These are phyloP conservation scores for Hylia prasina DNA, from an alignment of 2,113 vertebrate species.

Conservation along the genomic window DNA sequence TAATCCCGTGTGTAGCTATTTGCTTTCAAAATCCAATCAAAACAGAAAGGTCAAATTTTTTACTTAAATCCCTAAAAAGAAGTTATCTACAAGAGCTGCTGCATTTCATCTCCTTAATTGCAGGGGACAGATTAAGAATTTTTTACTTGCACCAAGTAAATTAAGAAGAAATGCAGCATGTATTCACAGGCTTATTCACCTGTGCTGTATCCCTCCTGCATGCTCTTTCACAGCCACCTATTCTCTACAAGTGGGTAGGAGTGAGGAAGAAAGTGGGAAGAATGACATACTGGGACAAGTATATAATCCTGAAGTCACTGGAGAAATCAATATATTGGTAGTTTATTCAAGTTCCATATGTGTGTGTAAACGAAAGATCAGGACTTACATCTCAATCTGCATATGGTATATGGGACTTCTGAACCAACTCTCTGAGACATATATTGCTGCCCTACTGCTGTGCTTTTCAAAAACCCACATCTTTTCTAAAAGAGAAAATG, in stretches of 20 bases:
- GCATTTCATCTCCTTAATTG: background rate
- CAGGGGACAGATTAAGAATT: background rate
- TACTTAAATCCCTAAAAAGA: background rate
- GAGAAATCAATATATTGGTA: background rate
- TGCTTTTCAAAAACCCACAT: slow-evolving; percentile 63
- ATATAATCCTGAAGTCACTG: background rate
- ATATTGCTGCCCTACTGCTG: slow-evolving; percentile 32
- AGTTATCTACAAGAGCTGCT: background rate
- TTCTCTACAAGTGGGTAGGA: background rate
- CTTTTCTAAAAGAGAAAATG: slow-evolving; percentile 64
- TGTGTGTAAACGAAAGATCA: slow-evolving; percentile 3
- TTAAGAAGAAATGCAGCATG: background rate
- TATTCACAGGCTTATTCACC: background rate
- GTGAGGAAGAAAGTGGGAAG: background rate
- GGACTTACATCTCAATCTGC: background rate
- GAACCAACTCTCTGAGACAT: background rate
- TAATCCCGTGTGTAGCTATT: background rate
- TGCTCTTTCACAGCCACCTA: background rate
- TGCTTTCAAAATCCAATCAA: background rate
- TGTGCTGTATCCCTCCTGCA: background rate
- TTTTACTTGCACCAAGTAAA: background rate
- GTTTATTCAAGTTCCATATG: slow-evolving; percentile 6
- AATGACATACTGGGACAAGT: background rate
- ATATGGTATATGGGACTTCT: background rate
- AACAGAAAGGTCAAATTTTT: background rate